Evolutionary conservation across 2,797 vertebrate genomes (phyloP).

Genomic region (Urophycis tenuis): DNA sequence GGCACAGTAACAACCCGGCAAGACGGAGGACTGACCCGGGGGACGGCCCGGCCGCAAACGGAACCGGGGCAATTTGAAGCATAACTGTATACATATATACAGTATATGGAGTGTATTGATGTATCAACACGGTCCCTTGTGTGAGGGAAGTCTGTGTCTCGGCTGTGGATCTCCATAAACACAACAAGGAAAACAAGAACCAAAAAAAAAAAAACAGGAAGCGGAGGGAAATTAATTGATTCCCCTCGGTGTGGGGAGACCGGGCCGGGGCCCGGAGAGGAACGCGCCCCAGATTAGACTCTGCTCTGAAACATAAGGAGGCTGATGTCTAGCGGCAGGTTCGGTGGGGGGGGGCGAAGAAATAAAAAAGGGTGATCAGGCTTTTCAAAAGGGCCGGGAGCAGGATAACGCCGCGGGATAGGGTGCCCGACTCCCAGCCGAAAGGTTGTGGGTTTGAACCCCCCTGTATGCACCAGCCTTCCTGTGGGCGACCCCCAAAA

Average conservation of each 20-base stretch:
- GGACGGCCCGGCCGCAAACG: conserved; percentile 31
- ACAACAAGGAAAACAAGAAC: not conserved
- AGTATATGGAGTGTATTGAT: conserved; percentile 22
- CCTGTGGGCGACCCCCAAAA: not conserved
- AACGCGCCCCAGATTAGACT: not conserved
- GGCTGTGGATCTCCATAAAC: conserved; percentile 12
- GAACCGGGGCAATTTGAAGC: conserved; percentile 15
- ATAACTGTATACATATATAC: too few species aligned
- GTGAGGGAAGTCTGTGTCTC: conserved; percentile 21
- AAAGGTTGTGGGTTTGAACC: not conserved
- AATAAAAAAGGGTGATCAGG: not conserved
- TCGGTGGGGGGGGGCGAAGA: not conserved
- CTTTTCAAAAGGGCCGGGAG: not conserved
- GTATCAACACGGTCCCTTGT: conserved; percentile 19
- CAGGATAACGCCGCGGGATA: not conserved
- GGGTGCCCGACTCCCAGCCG: not conserved
- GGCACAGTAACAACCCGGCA: conserved; percentile 32
- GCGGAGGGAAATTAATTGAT: not conserved
- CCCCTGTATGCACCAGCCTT: not conserved
- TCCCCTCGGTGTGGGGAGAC: not conserved
- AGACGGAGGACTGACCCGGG: conserved; percentile 32
- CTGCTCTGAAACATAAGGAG: not conserved
- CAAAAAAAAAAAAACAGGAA: too few species aligned
- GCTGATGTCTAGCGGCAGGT: not conserved
- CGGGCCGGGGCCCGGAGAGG: not conserved